Evolutionary conservation across 2,113 vertebrate genomes (phyloP).

Genomic region (Grus americana): DNA sequence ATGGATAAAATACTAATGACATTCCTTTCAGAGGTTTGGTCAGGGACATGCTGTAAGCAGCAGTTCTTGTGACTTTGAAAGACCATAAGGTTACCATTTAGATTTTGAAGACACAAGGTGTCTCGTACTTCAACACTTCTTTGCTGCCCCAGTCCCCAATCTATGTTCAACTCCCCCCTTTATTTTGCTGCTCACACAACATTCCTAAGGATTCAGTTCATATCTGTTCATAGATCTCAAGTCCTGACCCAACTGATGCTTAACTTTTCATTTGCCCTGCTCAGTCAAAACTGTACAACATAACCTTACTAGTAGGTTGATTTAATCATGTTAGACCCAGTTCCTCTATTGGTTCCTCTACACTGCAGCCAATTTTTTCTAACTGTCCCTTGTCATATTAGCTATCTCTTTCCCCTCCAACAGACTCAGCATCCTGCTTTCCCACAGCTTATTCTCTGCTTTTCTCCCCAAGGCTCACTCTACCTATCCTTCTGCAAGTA

Average conservation of each 20-base stretch:
- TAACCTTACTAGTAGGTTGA: not conserved
- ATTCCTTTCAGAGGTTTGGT: not conserved
- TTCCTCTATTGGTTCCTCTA: not conserved
- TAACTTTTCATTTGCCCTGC: not conserved
- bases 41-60: not conserved
- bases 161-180: not conserved
- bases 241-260: not conserved
- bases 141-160: not conserved
- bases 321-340: not conserved
- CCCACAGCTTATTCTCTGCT: not conserved
- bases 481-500: not conserved
- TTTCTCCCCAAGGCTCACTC: not conserved
- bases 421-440: not conserved
- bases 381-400: not conserved
- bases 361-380: not conserved
- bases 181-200: not conserved
- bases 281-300: not conserved
- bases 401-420: not conserved
- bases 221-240: not conserved
- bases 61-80: not conserved
- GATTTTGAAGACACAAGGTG: not conserved
- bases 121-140: not conserved
- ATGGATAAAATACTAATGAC: not conserved
- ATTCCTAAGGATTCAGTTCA: not conserved
- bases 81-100: not conserved